These are phyloP conservation scores for Hybognathus amarus DNA, from an alignment of 2,797 vertebrate genomes.

Conservation along the genomic window DNA sequence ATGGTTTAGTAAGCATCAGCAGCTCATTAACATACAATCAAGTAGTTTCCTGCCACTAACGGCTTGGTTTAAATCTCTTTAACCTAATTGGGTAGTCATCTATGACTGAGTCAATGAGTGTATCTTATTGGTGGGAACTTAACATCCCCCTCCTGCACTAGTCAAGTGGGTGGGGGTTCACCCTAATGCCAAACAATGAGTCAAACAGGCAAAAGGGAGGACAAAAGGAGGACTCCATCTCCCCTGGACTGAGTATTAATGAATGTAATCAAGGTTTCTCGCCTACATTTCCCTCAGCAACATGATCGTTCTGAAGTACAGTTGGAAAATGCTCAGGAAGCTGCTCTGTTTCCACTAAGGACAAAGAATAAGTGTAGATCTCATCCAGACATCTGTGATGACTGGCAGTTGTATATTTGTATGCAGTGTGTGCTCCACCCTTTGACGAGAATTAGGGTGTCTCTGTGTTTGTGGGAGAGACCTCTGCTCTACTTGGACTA, in stretches of 20 bases:
- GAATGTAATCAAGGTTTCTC: conserved; percentile 14
- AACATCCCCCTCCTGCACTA: conserved; percentile 58
- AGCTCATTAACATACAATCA: conserved; percentile 32
- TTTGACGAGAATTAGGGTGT: conserved; percentile 17
- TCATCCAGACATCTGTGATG: conserved; percentile 23
- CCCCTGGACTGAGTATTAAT: conserved; percentile 58
- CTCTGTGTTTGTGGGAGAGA: neutral
- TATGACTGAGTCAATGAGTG: conserved; percentile 63
- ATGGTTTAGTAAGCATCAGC: conserved; percentile 1
- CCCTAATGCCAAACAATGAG: conserved; percentile 72
- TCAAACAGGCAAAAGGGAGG: conserved; percentile 67
- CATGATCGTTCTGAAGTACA: neutral
- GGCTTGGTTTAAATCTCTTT: conserved; percentile 74
- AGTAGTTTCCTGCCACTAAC: conserved; percentile 58
- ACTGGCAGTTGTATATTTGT: conserved; percentile 30
- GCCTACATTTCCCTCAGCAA: conserved; percentile 15
- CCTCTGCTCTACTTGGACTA: conserved; percentile 21
- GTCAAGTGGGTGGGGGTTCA: conserved; percentile 57
- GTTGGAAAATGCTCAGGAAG: conserved; percentile 39
- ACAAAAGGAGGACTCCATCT: conserved; percentile 68
- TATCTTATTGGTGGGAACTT: conserved; percentile 72
- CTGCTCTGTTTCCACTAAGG: conserved; percentile 14
- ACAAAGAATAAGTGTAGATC: conserved; percentile 7
- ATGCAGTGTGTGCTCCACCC: conserved; percentile 23
- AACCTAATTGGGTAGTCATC: conserved; percentile 72